These are phyloP conservation scores for Agonopterix heracliana DNA, from an alignment of 2,888 invertebrate genomes.

Conservation along the genomic window DNA sequence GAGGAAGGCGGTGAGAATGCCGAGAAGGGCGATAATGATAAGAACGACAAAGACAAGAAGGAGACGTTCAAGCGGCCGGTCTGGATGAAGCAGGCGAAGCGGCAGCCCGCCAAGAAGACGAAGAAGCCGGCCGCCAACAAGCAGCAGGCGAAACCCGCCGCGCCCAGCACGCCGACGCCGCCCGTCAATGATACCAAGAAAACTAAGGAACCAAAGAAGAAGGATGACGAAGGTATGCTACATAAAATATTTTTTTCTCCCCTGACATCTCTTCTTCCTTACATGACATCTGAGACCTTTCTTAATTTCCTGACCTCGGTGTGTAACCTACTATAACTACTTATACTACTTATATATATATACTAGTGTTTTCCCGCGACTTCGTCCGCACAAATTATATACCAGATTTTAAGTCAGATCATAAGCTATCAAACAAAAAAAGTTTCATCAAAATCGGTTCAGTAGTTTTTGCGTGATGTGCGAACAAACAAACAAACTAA, in stretches of 20 bases:
- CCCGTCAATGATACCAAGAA: constrained; percentile 38
- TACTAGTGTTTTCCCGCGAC: no score
- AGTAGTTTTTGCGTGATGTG: no score
- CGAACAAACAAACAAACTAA: no score
- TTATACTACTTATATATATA: no score
- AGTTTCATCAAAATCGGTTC: no score
- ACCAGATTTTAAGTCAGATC: no score
- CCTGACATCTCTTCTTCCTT: no score
- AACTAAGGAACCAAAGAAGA: constrained; percentile 64
- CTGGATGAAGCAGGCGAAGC: constrained; percentile 86
- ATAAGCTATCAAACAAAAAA: no score
- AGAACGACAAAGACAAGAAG: constrained; percentile 69
- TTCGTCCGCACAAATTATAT: no score
- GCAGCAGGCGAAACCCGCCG: constrained; percentile 31
- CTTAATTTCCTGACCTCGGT: no score
- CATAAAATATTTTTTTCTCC: neutral
- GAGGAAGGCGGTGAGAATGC: constrained; percentile 68
- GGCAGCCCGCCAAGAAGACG: constrained; percentile 32
- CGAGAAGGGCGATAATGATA: constrained; percentile 42
- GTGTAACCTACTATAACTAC: no score
- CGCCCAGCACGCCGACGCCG: constrained; percentile 31
- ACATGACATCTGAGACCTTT: no score
- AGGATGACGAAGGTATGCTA: constrained; percentile 39
- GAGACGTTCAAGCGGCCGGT: constrained; percentile 82
- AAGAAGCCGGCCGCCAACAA: constrained; percentile 39